Conservation (phyloP, 2,113 vertebrate species). For the Amphilophus citrinellus region DNA sequence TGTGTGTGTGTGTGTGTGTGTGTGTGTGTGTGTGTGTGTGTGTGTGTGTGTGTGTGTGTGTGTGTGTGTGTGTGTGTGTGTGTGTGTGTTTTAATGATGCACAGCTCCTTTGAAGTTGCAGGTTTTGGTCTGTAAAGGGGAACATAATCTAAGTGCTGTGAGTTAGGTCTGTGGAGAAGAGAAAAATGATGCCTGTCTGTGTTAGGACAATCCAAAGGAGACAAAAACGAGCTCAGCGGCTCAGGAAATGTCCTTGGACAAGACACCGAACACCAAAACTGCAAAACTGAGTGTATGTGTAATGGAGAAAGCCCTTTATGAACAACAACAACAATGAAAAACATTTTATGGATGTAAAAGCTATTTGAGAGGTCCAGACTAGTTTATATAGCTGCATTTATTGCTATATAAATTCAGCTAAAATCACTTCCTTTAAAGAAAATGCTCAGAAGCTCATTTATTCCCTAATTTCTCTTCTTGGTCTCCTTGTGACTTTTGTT, state of each 20-base stretch:
- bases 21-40: neutral
- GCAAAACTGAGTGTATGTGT: neutral
- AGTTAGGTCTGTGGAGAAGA: neutral
- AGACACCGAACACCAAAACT: neutral
- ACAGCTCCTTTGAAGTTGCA: constrained; percentile 24
- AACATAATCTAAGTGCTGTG: neutral
- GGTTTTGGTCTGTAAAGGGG: constrained; percentile 13
- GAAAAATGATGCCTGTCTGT: neutral
- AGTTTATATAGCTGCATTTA: neutral
- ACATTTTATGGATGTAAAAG: neutral
- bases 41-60: neutral
- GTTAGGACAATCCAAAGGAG: neutral
- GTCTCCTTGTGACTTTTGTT: constrained; percentile 24
- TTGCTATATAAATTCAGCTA: neutral
- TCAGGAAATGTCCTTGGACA: constrained; percentile 2
- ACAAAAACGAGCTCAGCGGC: neutral
- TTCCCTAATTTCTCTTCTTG: neutral
- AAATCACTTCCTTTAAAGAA: neutral
- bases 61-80: neutral
- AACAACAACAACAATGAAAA: neutral
- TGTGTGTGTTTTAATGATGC: neutral
- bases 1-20: neutral
- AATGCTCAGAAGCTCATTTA: neutral
- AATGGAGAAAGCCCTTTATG: neutral
- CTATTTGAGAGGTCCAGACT: neutral